Evolutionary conservation across 2,797 vertebrate species (phyloP), one percentile per base, ranked within the genome.

Genomic region (Anguilla pacifica): DNA sequence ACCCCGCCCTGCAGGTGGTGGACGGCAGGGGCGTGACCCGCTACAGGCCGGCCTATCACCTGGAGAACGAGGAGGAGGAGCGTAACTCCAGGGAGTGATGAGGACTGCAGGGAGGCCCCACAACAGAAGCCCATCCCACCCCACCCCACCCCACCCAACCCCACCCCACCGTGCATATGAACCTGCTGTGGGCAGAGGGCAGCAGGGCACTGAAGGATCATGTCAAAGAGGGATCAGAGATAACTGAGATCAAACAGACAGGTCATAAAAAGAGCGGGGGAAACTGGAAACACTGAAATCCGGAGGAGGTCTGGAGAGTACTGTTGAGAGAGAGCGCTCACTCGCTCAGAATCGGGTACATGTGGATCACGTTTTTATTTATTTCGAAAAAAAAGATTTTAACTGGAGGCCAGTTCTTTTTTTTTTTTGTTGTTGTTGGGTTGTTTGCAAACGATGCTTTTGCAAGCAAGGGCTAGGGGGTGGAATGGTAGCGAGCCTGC

Each of bases 1-100:
- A 99, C 91, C 88, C 94, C 0, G 95, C 97, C 0, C 96, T 99
- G 57, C 94, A 96, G 90, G 94, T 87, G 86, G 93, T 96, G 0
- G 95, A 98, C 0, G 86, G 87, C 0, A 94, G 89, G n/a, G 98
- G 97, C 0, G 93, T 92, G 59, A 96, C 94, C 0, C 91, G 94
- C 35, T 99, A 97, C 93, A 95, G 91, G 10, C 97, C 98, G 0
- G 98, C 98, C 77, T 96, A 98, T 87, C 94, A 96, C 49, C 96
- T 99, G 77, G 96, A 98, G 91, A 98, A 99, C 0, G 97, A 98
- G 85, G 97, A 98, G 0, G 97, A 99, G 0, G 98, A 99, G 86
- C 96, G 98, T 2, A 97, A 95, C 81, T 97, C 96, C 0, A 95
- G 96, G 0, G 94, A 90, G n/a, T 97, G 94, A 96, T 17, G 74